A percentile compares a stretch with the other conserved stretches of the same genome.
These are phyloP conservation scores for Orthosia gracilis DNA, from an alignment of 2,888 invertebrate genomes.

Conservation along the genomic window DNA sequence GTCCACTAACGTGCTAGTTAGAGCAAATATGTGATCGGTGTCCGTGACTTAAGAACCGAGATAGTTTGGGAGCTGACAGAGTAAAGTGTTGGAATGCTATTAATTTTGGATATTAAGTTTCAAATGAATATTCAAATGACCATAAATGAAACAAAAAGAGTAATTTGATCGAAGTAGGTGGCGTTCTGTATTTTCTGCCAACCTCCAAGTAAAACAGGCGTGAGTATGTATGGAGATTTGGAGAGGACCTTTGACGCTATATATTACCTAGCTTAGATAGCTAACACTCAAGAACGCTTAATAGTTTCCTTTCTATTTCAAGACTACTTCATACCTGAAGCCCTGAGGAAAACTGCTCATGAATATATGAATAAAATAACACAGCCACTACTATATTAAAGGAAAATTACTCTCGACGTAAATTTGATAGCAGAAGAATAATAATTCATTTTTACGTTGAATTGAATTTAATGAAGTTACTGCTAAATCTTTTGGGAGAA, in stretches of 20 bases:
- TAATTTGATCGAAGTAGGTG: too few relatives aligned
- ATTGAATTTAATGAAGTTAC: conserved; percentile 31
- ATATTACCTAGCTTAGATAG: background rate
- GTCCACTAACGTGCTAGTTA: conserved; percentile 38
- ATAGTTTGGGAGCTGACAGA: background rate
- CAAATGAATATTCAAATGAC: too few relatives aligned
- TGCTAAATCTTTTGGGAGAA: conserved; percentile 23
- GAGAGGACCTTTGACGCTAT: too few relatives aligned
- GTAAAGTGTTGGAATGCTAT: background rate
- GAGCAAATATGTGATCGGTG: conserved; percentile 33
- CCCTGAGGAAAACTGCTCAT: conserved; percentile 39
- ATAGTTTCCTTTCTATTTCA: conserved; percentile 22
- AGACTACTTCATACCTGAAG: conserved; percentile 19
- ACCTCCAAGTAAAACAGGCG: too few relatives aligned
- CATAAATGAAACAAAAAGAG: too few relatives aligned
- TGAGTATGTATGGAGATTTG: too few relatives aligned
- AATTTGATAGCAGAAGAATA: conserved; percentile 36
- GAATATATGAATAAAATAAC: conserved; percentile 56
- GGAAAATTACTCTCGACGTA: conserved; percentile 43
- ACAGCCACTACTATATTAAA: conserved; percentile 38
- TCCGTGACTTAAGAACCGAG: conserved; percentile 18
- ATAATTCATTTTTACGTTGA: conserved; percentile 41
- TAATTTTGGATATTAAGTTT: too few relatives aligned
- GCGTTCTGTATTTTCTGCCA: too few relatives aligned
- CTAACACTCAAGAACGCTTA: background rate